A percentile compares a stretch with the other conserved stretches of the same genome.
phyloP scores from a whole-genome alignment of 2,797 vertebrate genomes.

The Phoxinus dragarum region DNA sequence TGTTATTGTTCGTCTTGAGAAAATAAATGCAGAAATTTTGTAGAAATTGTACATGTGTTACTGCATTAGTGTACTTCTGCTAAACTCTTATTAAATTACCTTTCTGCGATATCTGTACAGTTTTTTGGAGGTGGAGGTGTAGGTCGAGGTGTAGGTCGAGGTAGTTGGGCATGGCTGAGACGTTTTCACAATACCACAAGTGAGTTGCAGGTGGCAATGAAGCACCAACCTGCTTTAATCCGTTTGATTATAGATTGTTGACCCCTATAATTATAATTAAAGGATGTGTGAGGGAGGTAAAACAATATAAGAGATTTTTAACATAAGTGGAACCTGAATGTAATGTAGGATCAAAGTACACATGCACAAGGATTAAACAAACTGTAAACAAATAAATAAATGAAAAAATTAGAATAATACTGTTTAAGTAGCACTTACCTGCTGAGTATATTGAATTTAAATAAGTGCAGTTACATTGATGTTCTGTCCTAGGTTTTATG shows the following conservation, averaged over 20 bases:
- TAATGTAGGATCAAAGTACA: background rate
- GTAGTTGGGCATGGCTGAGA: accelerated
- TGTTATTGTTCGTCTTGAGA: background rate
- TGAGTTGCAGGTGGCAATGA: background rate
- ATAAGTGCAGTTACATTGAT: slow-evolving; percentile 22
- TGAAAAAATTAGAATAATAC: accelerated
- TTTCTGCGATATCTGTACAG: slow-evolving; percentile 62
- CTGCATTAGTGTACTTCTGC: too few relatives aligned
- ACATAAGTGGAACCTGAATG: background rate
- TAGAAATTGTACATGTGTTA: background rate
- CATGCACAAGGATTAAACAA: background rate
- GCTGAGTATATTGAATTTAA: accelerated
- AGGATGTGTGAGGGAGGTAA: background rate
- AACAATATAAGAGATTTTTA: background rate
- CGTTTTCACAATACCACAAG: background rate
- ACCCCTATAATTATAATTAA: background rate
- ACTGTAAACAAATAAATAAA: background rate
- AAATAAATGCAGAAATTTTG: background rate
- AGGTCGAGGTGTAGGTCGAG: too few relatives aligned
- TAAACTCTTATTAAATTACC: slow-evolving; percentile 66
- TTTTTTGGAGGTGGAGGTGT: background rate
- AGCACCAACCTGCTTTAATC: slow-evolving; percentile 35
- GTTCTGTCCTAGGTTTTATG: background rate
- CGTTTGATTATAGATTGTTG: slow-evolving; percentile 13
- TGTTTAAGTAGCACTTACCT: background rate